These are phyloP conservation scores for Omphaloscelis lunosa DNA, from an alignment of 2,888 invertebrate species.

Conservation along the genomic window DNA sequence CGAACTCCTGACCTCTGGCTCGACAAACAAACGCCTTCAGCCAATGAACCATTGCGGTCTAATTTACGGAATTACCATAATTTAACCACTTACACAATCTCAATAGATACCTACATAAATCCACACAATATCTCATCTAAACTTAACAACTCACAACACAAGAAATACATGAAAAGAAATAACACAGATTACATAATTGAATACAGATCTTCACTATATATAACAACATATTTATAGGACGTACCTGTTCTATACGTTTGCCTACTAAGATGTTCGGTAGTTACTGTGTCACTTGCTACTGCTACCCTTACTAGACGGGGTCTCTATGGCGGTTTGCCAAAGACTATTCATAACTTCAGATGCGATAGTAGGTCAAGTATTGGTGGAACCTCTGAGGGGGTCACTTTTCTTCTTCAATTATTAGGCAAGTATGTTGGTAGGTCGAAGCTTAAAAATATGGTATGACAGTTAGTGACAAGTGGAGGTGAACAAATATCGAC, in stretches of 20 bases:
- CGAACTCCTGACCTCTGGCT: background rate
- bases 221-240: constrained; percentile 17
- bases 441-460: background rate
- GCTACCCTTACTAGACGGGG: constrained; percentile 53
- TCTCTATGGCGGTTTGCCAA: constrained; percentile 53
- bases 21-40: no score
- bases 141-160: background rate
- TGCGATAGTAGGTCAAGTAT: constrained; percentile 6
- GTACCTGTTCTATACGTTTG: constrained; percentile 49
- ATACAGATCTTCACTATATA: constrained; percentile 27
- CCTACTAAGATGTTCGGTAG: constrained; percentile 37
- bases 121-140: background rate
- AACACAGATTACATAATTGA: background rate
- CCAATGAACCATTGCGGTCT: no score
- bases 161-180: background rate
- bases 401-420: background rate
- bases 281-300: constrained; percentile 41
- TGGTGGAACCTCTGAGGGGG: constrained; percentile 33
- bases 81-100: background rate
- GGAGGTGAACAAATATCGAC: no score
- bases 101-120: background rate
- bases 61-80: background rate
- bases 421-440: background rate
- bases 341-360: constrained; percentile 42
- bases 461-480: no score